Evolutionary conservation across 2,797 vertebrate species (phyloP), one percentile per base, ranked within the genome.

Genomic region (Luscinia megarhynchos): DNA sequence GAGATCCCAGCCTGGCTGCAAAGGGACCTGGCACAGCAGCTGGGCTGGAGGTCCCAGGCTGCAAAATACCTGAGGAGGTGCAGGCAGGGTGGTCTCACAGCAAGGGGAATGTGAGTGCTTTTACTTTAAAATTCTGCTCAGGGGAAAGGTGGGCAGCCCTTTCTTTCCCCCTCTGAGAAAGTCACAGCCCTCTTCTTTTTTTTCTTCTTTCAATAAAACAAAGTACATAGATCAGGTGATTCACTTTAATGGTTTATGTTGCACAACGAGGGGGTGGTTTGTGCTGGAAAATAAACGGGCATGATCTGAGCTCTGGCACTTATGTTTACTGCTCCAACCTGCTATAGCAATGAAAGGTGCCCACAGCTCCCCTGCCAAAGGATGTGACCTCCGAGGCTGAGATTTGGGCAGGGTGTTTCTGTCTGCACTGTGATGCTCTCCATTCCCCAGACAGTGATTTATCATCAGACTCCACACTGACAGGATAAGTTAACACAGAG

Each of bases 361-460:
- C 50, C 62, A 72, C 62, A 10, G 2, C 79, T 94, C 36, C 36
- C 29, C 59, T 76, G 58, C 23, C 53, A 81, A 54, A 81, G 48
- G 40, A 59, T 67, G 57, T 0, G 2, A 53, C 58, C 75, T n/a
- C 55, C 1, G 10, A 67, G 74, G 81, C 78, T 89, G 59, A 69
- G 75, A 53, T 67, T 64, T 87, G 84, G 75, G 48, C 48, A 30
- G 27, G 81, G 74, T 87, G 55, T 69, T 94, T 79, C 59, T 84
- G 53, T 20, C 59, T 83, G 15, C 5, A 4, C 64, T 15, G 20
- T 45, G 36, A 55, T 79, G 55, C 50, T 76, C 53, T 63, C 41
- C 50, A 4, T 74, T 91, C 55, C 40, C 74, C 72, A 90, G 86
- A 55, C 18, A 41, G 61, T 92, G 89, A 95, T 90, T 93, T 94